Conservation (phyloP, 53 echinoderm and acorn worm genomes). For the Antedon mediterranea region DNA sequence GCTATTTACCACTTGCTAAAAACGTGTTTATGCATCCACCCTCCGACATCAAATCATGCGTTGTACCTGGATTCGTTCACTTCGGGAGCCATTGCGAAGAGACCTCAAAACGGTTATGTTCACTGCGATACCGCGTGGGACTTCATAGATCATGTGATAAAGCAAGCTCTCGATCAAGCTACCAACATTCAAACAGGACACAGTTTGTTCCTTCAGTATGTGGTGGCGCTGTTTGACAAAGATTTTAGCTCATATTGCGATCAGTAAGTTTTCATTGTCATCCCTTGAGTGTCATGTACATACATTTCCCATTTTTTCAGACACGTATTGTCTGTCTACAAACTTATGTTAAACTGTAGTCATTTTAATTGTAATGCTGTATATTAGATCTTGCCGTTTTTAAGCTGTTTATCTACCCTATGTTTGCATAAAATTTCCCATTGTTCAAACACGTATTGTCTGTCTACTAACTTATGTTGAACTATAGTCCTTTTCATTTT, state of each 20-base stretch:
- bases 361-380: no score
- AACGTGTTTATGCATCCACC: conserved; percentile 57
- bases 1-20: conserved; percentile 32
- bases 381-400: no score
- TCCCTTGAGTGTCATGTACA: no score
- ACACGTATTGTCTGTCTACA: no score
- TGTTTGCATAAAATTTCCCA: no score
- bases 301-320: no score
- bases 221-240: conserved; percentile 62
- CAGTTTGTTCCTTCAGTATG: conserved; percentile 40
- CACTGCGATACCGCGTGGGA: conserved; percentile 32
- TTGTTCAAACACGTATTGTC: no score
- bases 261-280: conserved; percentile 17
- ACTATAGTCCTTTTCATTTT: no score
- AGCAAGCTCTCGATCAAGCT: conserved; percentile 26
- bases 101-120: conserved; percentile 12
- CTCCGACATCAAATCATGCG: conserved; percentile 25
- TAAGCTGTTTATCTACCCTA: no score
- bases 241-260: conserved; percentile 41
- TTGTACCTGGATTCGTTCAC: conserved; percentile 56
- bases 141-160: conserved; percentile 53
- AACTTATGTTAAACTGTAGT: no score
- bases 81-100: conserved; percentile 6
- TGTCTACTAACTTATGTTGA: no score
- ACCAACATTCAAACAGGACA: conserved; percentile 22